These are phyloP conservation scores for Drosophila littoralis DNA, from an alignment of 1,140 invertebrate genomes.

Conservation along the genomic window DNA sequence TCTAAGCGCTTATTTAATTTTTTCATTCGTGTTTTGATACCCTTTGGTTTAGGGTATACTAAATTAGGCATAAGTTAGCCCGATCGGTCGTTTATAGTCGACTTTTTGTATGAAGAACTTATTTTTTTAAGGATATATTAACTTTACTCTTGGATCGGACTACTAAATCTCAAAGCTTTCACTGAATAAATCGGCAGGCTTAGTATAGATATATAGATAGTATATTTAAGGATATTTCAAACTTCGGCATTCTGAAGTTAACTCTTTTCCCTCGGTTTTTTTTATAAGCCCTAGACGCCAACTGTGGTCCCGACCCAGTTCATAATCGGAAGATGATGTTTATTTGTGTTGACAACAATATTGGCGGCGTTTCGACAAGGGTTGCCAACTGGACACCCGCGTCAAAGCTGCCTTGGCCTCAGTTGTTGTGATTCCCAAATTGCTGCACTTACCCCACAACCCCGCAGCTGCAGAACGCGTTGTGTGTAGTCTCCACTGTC, in stretches of 20 bases:
- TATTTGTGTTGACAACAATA: conserved; percentile 79
- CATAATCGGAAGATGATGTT: conserved; percentile 70
- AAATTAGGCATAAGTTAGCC: too few relatives aligned
- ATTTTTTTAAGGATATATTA: too few relatives aligned
- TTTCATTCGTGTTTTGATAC: conserved; percentile 27
- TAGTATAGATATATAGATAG: too few relatives aligned
- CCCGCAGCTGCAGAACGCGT: conserved; percentile 3
- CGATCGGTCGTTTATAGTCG: too few relatives aligned
- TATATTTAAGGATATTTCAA: not conserved
- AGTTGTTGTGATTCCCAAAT: not conserved
- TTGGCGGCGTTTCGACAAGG: conserved; percentile 43
- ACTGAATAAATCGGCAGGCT: too few relatives aligned
- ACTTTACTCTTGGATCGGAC: too few relatives aligned
- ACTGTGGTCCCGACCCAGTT: conserved; percentile 22
- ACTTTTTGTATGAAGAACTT: too few relatives aligned
- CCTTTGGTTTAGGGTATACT: not conserved
- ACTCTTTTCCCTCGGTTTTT: not conserved
- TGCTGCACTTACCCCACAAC: not conserved
- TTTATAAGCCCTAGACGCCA: conserved; percentile 3
- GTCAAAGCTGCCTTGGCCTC: not conserved
- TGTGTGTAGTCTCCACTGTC: conserved; percentile 33
- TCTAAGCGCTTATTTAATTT: conserved; percentile 53
- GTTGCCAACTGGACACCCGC: conserved; percentile 9
- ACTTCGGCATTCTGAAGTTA: not conserved
- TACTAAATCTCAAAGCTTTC: too few relatives aligned